These are phyloP conservation scores for Larimichthys crocea DNA, from an alignment of 2,113 vertebrate genomes.

Conservation along the genomic window DNA sequence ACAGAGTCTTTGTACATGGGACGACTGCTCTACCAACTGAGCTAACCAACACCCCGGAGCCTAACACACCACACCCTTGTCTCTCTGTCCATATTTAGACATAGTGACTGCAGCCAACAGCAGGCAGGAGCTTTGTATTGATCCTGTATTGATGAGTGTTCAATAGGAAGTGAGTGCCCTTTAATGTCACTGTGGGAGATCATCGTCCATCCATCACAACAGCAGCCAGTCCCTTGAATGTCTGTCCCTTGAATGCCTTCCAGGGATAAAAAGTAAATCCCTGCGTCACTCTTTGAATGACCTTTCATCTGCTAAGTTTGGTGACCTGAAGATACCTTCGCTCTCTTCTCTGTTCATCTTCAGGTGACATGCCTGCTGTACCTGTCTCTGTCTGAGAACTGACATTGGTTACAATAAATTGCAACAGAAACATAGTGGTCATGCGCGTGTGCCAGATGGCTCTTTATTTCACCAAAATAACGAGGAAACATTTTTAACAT, in stretches of 20 bases:
- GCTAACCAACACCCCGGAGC: no score
- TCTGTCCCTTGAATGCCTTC: background rate
- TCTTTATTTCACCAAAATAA: background rate
- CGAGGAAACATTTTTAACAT: background rate
- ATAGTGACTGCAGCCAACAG: background rate
- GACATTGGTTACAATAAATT: background rate
- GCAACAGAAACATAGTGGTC: background rate
- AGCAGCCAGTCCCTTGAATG: background rate
- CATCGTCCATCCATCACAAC: conserved; percentile 10
- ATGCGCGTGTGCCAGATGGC: background rate
- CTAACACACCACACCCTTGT: background rate
- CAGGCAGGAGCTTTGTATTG: conserved; percentile 23
- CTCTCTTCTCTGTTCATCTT: no score
- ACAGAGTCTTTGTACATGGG: no score
- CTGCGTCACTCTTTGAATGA: background rate
- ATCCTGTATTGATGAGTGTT: conserved; percentile 42
- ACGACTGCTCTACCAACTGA: no score
- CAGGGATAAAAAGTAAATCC: background rate
- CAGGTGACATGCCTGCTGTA: no score
- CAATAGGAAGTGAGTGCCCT: conserved; percentile 43
- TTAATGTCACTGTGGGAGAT: conserved; percentile 43
- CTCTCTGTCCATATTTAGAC: background rate
- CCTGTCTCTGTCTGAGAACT: no score
- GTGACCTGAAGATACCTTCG: background rate
- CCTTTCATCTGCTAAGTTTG: background rate